phyloP scores from a whole-genome alignment of 2,797 vertebrate species.

The Mormyrus proboscirostris region DNA sequence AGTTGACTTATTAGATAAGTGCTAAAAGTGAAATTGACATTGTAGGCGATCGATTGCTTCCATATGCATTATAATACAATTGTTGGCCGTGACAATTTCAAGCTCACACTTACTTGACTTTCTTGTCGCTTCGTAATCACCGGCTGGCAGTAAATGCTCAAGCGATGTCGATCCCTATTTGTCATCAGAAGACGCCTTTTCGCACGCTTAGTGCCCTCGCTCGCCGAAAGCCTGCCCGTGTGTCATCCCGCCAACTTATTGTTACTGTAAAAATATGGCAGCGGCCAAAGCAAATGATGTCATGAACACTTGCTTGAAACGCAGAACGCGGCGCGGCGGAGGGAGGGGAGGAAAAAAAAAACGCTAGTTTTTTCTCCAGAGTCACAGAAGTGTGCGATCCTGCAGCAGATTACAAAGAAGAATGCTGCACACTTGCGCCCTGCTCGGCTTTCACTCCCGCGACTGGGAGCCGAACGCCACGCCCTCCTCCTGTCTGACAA shows the following conservation, averaged over 20 bases:
- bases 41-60: not conserved
- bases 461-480: slow-evolving; percentile 29
- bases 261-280: slow-evolving; percentile 12
- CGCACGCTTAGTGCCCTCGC: slow-evolving; percentile 20
- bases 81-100: not conserved
- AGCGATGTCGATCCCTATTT: slow-evolving; percentile 29
- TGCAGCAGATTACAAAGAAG: not conserved
- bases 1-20: not conserved
- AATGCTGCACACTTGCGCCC: not conserved
- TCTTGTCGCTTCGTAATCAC: slow-evolving; percentile 42
- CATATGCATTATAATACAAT: not conserved
- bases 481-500: slow-evolving; percentile 36
- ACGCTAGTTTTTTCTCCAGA: not conserved
- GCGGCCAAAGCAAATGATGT: slow-evolving; percentile 13
- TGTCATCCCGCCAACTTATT: slow-evolving; percentile 30
- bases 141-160: slow-evolving; percentile 29
- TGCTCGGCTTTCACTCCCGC: slow-evolving; percentile 37
- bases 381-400: not conserved
- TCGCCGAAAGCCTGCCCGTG: slow-evolving; percentile 8
- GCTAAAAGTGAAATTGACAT: not conserved
- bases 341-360: slow-evolving; percentile 20
- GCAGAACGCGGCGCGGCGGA: not conserved
- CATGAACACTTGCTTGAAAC: slow-evolving; percentile 14
- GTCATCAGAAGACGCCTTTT: slow-evolving; percentile 41
- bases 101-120: slow-evolving; percentile 36